Evolutionary conservation across 2,797 vertebrate species (phyloP).

Genomic region (Darevskia mixta): DNA sequence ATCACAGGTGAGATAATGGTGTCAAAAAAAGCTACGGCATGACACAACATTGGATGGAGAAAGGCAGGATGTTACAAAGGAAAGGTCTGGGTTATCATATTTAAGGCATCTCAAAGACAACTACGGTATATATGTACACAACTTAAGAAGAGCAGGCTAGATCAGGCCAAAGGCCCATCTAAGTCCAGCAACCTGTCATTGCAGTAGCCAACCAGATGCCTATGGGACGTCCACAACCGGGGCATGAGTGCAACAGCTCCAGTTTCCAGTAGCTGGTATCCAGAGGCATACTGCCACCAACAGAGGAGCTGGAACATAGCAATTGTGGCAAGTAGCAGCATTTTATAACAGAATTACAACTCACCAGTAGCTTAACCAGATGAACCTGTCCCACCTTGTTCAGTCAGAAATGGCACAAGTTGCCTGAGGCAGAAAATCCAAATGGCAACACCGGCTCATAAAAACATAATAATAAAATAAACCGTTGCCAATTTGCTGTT

Average conservation of each 20-base stretch:
- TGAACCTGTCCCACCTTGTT: neutral
- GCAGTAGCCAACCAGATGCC: no score
- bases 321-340: neutral
- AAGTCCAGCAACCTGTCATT: no score
- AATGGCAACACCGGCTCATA: neutral
- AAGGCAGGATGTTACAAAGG: neutral
- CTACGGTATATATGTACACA: neutral
- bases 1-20: neutral
- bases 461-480: neutral
- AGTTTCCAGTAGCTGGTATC: no score
- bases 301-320: no score
- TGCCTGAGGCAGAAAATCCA: neutral
- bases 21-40: neutral
- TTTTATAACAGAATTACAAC: neutral
- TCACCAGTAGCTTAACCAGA: neutral
- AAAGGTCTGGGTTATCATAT: neutral
- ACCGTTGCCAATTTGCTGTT: no score
- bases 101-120: neutral
- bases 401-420: neutral
- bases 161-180: no score
- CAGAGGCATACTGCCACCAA: no score
- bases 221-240: no score
- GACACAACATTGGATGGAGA: neutral
- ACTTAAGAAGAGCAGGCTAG: no score
- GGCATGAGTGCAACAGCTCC: no score